Percentiles rank a stretch among this genome's conserved stretches.
phyloP scores from a whole-genome alignment of 2,888 invertebrate genomes.

The Marasmarcha lunaedactyla region DNA sequence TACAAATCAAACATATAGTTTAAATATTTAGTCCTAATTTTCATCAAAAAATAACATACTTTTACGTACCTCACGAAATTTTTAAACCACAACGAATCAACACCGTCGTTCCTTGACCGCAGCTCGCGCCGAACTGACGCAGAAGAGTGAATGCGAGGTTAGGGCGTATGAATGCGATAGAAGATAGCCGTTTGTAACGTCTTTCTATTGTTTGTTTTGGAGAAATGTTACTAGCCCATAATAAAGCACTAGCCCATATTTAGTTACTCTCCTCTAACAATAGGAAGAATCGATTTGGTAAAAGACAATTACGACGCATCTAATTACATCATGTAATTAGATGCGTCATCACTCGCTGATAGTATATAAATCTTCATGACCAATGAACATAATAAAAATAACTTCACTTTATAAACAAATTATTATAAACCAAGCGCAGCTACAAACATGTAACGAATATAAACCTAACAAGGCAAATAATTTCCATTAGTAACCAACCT shows the following conservation, averaged over 20 bases:
- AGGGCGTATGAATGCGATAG: conserved; percentile 11
- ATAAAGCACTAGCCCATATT: too few species aligned
- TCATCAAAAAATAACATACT: conserved; percentile 11
- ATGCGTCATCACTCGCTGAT: too few species aligned
- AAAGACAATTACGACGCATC: too few species aligned
- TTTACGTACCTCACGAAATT: conserved; percentile 15
- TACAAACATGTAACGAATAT: too few species aligned
- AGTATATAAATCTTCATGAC: too few species aligned
- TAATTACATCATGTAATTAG: too few species aligned
- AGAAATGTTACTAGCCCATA: conserved; percentile 12
- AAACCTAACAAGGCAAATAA: too few species aligned
- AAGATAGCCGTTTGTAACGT: conserved; percentile 11
- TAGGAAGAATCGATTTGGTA: conserved; percentile 1
- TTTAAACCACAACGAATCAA: conserved; percentile 3
- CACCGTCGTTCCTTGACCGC: conserved; percentile 10
- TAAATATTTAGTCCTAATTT: conserved; percentile 10
- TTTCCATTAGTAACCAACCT: too few species aligned
- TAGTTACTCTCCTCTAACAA: too few species aligned
- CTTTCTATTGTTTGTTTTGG: conserved; percentile 8
- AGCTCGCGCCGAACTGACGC: conserved; percentile 13
- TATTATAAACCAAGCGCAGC: too few species aligned
- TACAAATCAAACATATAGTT: conserved; percentile 2
- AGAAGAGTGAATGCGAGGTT: conserved; percentile 10
- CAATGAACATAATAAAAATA: too few species aligned
- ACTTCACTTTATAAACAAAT: too few species aligned